Base-by-base conservation (phyloP, 2,113 vertebrate genomes). In the Propithecus coquereli region DNA sequence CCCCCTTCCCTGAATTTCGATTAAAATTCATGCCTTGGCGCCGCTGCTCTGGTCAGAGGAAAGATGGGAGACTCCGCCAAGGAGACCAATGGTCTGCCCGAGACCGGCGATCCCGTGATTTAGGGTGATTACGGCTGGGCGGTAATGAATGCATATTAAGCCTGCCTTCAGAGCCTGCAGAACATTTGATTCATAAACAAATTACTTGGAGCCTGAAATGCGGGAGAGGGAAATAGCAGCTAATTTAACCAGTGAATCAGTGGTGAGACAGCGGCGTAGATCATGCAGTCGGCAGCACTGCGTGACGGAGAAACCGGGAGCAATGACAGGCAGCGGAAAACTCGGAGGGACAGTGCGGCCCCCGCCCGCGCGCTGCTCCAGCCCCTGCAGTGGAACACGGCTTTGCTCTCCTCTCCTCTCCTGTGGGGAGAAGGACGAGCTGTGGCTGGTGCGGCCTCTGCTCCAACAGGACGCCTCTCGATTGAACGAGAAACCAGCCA, bases 231-330 rank as follows among this genome's bases (percentile, higher is more conserved):
- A 95, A 95, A 87, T 79, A 97, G 96, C 94, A 91, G 97, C 97
- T 97, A 96, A 97, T 97, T 98, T 97, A 97, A 96, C 95, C 90
- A 87, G 94, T 85, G 96, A 97, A 94, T 97, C 95, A 88, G n/a
- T 13, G 22, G 40, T 0, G 3, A 94, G 96, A 94, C 93, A 88
- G 89, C 45, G 8, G 16, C 17, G 34, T 14, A 81, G 93, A 90
- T 95, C 25, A 13, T 1, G 83, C 25, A 0, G 3, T 66, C 27
- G 2, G 1, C 45, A 94, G 18, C 2, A 32, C 27, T 18, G 27
- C 8, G 43, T 45, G 45, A 92, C 20, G 22, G n/a, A 47, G 95
- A 50, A 90, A 95, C 77, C 2, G 89, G 43, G 30, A 81, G 30
- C 0, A 16, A 10, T 32, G 50, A 23, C 61, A n/a, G 18, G 92